Conservation (phyloP, 2,888 invertebrate genomes). For the Kryphioiulus occultus region DNA sequence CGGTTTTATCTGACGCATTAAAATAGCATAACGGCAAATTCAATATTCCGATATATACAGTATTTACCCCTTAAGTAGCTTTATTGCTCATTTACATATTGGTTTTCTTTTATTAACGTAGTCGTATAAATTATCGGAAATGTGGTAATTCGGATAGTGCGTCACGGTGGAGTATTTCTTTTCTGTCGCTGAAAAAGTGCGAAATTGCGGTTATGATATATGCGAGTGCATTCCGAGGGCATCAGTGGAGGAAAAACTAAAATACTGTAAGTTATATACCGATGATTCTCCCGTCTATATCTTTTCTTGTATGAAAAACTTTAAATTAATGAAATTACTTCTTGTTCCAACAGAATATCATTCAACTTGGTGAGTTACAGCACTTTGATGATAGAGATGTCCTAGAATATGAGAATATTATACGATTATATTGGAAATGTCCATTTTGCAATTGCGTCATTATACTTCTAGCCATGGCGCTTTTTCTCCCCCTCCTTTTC, state of each 20-base stretch:
- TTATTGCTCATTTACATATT: conserved; percentile 1
- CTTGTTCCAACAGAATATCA: not conserved
- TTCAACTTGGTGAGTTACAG: not conserved
- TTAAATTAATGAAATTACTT: not conserved
- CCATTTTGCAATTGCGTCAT: not conserved
- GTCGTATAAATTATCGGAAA: not conserved
- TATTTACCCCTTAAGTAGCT: not conserved
- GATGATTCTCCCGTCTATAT: not conserved
- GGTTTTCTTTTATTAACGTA: not conserved
- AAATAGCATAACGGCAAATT: not conserved
- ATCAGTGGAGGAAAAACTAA: not conserved
- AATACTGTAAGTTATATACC: no score
- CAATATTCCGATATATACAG: not conserved
- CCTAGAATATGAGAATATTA: conserved; percentile 22
- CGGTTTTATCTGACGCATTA: not conserved
- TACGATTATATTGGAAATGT: not conserved
- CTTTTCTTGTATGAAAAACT: not conserved
- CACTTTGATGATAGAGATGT: not conserved
- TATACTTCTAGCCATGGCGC: not conserved
- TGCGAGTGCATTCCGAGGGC: not conserved
- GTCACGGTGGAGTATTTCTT: not conserved
- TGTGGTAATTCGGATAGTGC: not conserved
- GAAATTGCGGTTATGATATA: not conserved
- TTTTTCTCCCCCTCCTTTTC: not conserved
- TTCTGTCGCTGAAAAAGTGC: not conserved